Percentiles rank a stretch among this genome's conserved stretches.
phyloP scores from a whole-genome alignment of 2,888 invertebrate species.

The Atherix ibis region DNA sequence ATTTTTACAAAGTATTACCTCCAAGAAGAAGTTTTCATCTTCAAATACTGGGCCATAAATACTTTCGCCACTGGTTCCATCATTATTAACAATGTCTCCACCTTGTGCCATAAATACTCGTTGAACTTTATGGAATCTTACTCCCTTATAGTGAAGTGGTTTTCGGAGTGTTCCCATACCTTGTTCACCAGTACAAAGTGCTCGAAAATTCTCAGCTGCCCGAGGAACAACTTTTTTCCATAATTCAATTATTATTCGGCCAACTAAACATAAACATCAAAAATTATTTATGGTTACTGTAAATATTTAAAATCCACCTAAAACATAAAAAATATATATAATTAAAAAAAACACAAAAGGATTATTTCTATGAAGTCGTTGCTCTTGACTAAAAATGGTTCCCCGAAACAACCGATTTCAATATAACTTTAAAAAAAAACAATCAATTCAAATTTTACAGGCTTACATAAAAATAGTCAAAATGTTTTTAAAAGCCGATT shows the following conservation, averaged over 20 bases:
- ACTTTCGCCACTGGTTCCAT: constrained; percentile 85
- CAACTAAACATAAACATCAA: constrained; percentile 43
- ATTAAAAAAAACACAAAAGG: background rate
- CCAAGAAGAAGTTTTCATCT: constrained; percentile 73
- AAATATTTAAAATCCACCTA: background rate
- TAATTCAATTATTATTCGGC: constrained; percentile 73
- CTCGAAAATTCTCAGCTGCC: constrained; percentile 83
- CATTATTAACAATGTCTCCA: constrained; percentile 58
- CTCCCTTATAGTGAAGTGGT: constrained; percentile 70
- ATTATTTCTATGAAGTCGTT: too few relatives aligned
- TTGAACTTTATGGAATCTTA: constrained; percentile 67
- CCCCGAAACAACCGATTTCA: too few relatives aligned
- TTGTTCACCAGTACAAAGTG: constrained; percentile 81
- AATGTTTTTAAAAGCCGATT: background rate
- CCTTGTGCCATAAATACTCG: constrained; percentile 82
- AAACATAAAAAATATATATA: background rate
- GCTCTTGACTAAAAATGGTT: too few relatives aligned
- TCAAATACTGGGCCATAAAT: constrained; percentile 83
- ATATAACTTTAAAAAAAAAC: background rate
- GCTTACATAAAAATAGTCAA: background rate
- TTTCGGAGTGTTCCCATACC: constrained; percentile 53
- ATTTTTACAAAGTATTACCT: constrained; percentile 10
- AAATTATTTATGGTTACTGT: too few relatives aligned
- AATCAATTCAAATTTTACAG: background rate
- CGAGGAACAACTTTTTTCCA: constrained; percentile 69